Evolutionary conservation across 2,888 invertebrate species (phyloP), one percentile per base, ranked within the genome.

Genomic region (Sericinus montela): DNA sequence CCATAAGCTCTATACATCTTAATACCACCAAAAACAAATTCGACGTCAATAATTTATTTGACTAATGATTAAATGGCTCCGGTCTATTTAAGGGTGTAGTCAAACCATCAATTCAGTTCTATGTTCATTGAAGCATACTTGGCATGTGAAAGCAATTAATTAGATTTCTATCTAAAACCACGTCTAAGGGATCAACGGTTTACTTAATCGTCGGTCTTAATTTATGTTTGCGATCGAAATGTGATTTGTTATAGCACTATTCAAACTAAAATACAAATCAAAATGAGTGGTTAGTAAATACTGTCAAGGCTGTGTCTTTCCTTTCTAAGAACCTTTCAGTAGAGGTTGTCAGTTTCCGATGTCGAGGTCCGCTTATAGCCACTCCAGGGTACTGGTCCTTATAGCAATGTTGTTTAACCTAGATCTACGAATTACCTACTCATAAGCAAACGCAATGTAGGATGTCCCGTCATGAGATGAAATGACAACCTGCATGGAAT

Each of bases 111-210:
- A 43, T 48, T 38, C 48, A 38, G 42, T 43, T 43, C 43, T 16
- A 25, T 16, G 16, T 48, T 48, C 38, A 43, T 30, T 43, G 48
- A 25, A 48, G 37, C 32, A 48, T 23, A 34, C 48, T 43, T 11
- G 38, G 43, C 48, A 34, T 48, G 43, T 48, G 43, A 38, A 42
- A 43, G 48, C 48, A 48, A 48, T 48, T 43, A 43, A 48, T 48
- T 43, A 48, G 48, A 48, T 48, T 48, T 16, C 48, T 48, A 48
- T 48, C 48, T 38, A 25, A 48, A 43, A 43, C 48, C 48, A 37
- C 42, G 34, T 38, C 28, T 37, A 25, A 48, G 10, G 38, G 38
- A 15, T 48, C 30, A 15, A 19, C 37, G 43, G 16, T 43, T 48
- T 43, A 32, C 48, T 43, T 43, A 14, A 43, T 42, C 37, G 48